These are phyloP conservation scores for Catocala sponsa DNA, from an alignment of 2,888 invertebrate genomes.

Conservation along the genomic window DNA sequence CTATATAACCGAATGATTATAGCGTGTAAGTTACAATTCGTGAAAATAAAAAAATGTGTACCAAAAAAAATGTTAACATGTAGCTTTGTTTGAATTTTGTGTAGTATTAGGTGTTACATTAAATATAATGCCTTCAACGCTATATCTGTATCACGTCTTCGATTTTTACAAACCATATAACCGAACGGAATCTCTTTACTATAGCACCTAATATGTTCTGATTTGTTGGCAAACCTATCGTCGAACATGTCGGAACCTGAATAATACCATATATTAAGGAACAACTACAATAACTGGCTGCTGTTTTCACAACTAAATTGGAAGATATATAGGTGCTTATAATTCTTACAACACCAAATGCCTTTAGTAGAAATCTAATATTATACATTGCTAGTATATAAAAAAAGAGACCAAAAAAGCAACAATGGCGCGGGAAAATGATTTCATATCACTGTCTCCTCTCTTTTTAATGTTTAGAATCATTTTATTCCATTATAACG, in stretches of 20 bases:
- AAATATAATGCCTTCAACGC: conserved; percentile 31
- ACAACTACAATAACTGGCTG: no score
- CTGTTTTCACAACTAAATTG: background rate
- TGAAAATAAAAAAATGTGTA: conserved; percentile 33
- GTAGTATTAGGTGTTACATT: conserved; percentile 48
- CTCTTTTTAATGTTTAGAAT: conserved; percentile 3
- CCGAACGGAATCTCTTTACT: conserved; percentile 6
- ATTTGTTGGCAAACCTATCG: background rate
- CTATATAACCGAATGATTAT: conserved; percentile 24
- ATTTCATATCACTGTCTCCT: background rate
- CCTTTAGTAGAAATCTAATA: conserved; percentile 24
- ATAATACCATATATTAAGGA: no score
- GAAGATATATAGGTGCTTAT: background rate
- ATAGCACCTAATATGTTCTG: background rate
- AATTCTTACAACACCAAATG: conserved; percentile 26
- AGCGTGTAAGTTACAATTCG: conserved; percentile 31
- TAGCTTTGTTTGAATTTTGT: conserved; percentile 56
- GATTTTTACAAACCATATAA: conserved; percentile 7
- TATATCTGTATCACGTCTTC: conserved; percentile 12
- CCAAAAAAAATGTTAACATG: conserved; percentile 51
- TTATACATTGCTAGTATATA: conserved; percentile 5
- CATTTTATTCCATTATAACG: conserved; percentile 12
- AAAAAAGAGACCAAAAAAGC: background rate
- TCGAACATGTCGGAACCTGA: no score
- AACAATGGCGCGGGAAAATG: background rate